A percentile compares a stretch with the other conserved stretches of the same genome.
phyloP scores from a whole-genome alignment of 2,888 invertebrate genomes.

The Chloroclystis v-ata region DNA sequence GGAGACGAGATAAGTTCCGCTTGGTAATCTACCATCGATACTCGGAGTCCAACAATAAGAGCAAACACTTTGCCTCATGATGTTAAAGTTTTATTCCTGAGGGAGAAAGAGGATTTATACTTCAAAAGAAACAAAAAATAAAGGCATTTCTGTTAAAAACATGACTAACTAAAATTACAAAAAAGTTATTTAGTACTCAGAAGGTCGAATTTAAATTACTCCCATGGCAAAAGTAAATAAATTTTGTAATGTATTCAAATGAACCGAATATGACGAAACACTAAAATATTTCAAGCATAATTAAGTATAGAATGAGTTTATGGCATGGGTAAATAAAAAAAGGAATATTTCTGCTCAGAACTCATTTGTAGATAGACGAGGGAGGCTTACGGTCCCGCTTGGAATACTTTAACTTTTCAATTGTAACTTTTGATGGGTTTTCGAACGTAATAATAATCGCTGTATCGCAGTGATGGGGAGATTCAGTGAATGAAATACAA shows the following conservation, averaged over 20 bases:
- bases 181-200: not conserved
- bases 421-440: conserved; percentile 79
- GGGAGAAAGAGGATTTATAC: conserved; percentile 19
- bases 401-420: conserved; percentile 79
- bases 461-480: conserved; percentile 67
- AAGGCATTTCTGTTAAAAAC: conserved; percentile 1
- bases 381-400: conserved; percentile 65
- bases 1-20: conserved; percentile 61
- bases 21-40: conserved; percentile 56
- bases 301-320: conserved; percentile 42
- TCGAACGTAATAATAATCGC: conserved; percentile 77
- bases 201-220: not conserved
- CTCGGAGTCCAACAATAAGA: conserved; percentile 33
- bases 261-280: conserved; percentile 26
- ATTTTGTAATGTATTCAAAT: conserved; percentile 32
- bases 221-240: conserved; percentile 28
- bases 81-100: conserved; percentile 16
- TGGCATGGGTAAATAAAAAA: conserved; percentile 55
- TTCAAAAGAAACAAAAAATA: conserved; percentile 11
- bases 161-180: not conserved
- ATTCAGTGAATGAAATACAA: conserved; percentile 66
- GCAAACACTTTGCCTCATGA: conserved; percentile 26
- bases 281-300: conserved; percentile 41
- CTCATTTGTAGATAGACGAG: conserved; percentile 68
- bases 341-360: conserved; percentile 70